These are phyloP conservation scores for Rapana venosa DNA, from an alignment of 2,888 invertebrate species.

Conservation along the genomic window DNA sequence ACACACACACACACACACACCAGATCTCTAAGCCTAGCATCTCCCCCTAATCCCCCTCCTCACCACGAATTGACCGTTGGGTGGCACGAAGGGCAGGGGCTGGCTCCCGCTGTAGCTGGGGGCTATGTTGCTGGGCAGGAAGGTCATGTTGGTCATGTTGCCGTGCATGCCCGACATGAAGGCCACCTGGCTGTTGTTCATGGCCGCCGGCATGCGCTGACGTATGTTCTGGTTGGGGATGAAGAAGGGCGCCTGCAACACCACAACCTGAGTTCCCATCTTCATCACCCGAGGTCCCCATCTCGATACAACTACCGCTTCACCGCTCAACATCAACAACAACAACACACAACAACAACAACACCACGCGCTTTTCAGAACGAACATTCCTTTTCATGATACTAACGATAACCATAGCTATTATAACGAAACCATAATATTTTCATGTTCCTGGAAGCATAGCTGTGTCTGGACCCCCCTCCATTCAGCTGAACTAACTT, in stretches of 20 bases:
- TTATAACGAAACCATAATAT: no score
- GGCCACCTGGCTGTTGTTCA: constrained; percentile 23
- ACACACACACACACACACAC: no score
- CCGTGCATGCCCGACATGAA: background rate
- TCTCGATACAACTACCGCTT: no score
- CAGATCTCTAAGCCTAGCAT: background rate
- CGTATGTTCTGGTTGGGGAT: constrained; percentile 28
- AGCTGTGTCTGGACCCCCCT: no score
- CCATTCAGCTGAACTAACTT: no score
- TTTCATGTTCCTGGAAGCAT: no score
- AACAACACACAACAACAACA: no score
- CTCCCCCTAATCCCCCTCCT: background rate
- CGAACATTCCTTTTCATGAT: no score
- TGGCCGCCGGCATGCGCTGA: constrained; percentile 9
- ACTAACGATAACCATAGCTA: no score
- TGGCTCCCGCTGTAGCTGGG: background rate
- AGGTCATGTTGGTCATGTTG: background rate
- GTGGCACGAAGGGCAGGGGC: background rate
- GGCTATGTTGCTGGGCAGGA: background rate
- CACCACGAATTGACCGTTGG: constrained; percentile 3
- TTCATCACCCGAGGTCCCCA: no score
- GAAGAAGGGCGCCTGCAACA: constrained; percentile 31
- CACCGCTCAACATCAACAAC: no score
- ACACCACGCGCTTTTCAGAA: no score
- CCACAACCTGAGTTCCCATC: constrained; percentile 2